A percentile compares a stretch with the other conserved stretches of the same genome.
phyloP scores from a whole-genome alignment of 1,140 invertebrate genomes.

The Musca vetustissima region DNA sequence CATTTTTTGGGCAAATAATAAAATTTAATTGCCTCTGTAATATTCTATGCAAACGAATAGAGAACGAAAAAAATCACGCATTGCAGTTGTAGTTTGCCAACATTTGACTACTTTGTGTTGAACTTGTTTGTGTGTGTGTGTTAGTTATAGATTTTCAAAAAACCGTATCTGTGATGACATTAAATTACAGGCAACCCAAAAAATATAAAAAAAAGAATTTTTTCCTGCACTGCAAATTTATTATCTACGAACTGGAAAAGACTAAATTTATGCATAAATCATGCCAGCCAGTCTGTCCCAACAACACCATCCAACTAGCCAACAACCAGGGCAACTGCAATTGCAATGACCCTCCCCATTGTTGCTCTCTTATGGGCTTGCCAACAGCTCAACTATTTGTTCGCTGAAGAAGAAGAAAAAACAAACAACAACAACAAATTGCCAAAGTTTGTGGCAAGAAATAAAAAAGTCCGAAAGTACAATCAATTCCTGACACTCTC shows the following conservation, averaged over 20 bases:
- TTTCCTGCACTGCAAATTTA: background rate
- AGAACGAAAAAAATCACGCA: constrained; percentile 14
- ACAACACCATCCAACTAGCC: background rate
- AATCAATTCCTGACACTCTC: constrained; percentile 15
- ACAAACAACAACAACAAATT: background rate
- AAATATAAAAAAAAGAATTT: background rate
- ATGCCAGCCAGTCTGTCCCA: background rate
- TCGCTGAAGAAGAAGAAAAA: too few species aligned
- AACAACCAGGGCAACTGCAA: background rate
- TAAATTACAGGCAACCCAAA: constrained; percentile 4
- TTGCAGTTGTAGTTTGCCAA: background rate
- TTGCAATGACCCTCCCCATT: too few species aligned
- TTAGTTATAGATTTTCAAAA: background rate
- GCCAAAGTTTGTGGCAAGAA: background rate
- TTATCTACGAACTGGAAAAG: constrained; percentile 14
- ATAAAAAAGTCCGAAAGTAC: background rate
- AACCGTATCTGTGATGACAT: background rate
- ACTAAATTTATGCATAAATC: constrained; percentile 19
- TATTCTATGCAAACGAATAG: too few species aligned
- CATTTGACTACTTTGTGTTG: background rate
- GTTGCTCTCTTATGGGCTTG: too few species aligned
- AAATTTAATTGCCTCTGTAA: constrained; percentile 1
- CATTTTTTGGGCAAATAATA: too few species aligned
- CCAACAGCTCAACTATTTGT: too few species aligned
- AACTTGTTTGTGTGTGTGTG: too few species aligned